Evolutionary conservation across 2,888 invertebrate species (phyloP).

Genomic region (Crocallis elinguaria): DNA sequence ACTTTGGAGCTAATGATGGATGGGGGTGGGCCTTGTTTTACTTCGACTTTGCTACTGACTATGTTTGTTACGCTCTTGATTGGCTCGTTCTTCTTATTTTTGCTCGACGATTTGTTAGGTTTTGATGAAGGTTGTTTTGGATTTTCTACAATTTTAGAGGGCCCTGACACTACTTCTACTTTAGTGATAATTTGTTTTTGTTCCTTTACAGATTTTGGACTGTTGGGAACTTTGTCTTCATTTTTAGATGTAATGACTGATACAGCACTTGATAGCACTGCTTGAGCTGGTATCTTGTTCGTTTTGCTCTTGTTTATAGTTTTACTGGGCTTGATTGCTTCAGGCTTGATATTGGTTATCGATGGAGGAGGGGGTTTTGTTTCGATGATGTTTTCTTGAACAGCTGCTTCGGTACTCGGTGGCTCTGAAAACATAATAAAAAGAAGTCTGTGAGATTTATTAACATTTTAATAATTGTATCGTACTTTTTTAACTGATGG

Average conservation of each 20-base stretch:
- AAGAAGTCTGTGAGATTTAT: slow-evolving; percentile 15
- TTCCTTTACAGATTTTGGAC: slow-evolving; percentile 79
- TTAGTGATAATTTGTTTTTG: slow-evolving; percentile 78
- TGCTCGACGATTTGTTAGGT: slow-evolving; percentile 58
- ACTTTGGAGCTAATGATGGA: slow-evolving; percentile 70
- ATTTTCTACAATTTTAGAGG: slow-evolving; percentile 77
- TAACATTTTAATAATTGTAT: too few relatives aligned
- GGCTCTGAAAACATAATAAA: slow-evolving; percentile 61
- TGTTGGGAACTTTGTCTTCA: slow-evolving; percentile 67
- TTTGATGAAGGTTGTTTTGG: slow-evolving; percentile 60
- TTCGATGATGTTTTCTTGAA: slow-evolving; percentile 78
- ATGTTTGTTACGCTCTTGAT: slow-evolving; percentile 71
- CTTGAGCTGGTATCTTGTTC: slow-evolving; percentile 65
- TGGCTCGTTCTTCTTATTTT: slow-evolving; percentile 63
- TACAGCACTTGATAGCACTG: slow-evolving; percentile 70
- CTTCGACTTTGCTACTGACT: slow-evolving; percentile 78
- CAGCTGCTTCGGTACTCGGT: slow-evolving; percentile 72
- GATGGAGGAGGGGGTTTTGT: slow-evolving; percentile 76
- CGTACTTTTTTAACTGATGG: too few relatives aligned
- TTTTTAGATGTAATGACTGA: slow-evolving; percentile 77
- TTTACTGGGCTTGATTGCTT: slow-evolving; percentile 78
- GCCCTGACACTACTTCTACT: slow-evolving; percentile 84
- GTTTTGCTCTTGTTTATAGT: slow-evolving; percentile 68
- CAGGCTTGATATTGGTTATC: slow-evolving; percentile 68
- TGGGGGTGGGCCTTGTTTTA: slow-evolving; percentile 71